phyloP scores from a whole-genome alignment of 2,888 invertebrate genomes.

The Lasioglossum figueresi region DNA sequence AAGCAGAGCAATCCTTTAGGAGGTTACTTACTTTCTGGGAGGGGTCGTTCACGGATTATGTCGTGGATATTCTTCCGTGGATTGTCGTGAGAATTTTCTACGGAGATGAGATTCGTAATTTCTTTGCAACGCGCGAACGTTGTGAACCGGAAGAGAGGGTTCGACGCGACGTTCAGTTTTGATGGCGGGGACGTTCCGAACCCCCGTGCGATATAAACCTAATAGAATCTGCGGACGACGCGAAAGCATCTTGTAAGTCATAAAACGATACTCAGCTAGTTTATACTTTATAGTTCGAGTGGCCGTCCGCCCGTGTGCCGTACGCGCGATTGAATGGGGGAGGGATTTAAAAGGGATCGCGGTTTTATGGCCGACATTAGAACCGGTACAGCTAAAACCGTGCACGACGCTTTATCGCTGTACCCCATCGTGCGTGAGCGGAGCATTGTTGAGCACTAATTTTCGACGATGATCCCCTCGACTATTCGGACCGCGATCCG shows the following conservation, averaged over 20 bases:
- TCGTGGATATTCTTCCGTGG: not conserved
- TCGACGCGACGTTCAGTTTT: conserved; percentile 14
- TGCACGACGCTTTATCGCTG: conserved; percentile 41
- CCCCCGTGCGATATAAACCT: conserved; percentile 66
- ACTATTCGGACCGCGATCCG: not conserved
- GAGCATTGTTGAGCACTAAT: conserved; percentile 60
- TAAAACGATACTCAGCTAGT: conserved; percentile 74
- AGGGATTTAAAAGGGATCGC: conserved; percentile 81
- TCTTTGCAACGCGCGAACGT: not conserved
- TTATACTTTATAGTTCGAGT: conserved; percentile 80
- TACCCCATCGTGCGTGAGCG: conserved; percentile 24
- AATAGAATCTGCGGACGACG: conserved; percentile 73
- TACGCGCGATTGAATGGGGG: conserved; percentile 74
- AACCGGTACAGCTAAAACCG: conserved; percentile 66
- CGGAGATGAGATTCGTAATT: not conserved
- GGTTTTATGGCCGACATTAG: conserved; percentile 79
- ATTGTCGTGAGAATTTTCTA: not conserved
- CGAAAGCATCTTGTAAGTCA: conserved; percentile 75
- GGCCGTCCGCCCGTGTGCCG: conserved; percentile 58
- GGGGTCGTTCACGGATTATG: not conserved
- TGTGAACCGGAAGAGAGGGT: not conserved
- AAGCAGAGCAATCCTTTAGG: too few species aligned
- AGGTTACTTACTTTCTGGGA: too few species aligned
- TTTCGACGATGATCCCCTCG: conserved; percentile 31
- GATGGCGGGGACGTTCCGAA: conserved; percentile 41